A percentile compares a stretch with the other conserved stretches of the same genome.
phyloP scores from a whole-genome alignment of 2,797 vertebrate species.

The Petrocephalus sullivani region DNA sequence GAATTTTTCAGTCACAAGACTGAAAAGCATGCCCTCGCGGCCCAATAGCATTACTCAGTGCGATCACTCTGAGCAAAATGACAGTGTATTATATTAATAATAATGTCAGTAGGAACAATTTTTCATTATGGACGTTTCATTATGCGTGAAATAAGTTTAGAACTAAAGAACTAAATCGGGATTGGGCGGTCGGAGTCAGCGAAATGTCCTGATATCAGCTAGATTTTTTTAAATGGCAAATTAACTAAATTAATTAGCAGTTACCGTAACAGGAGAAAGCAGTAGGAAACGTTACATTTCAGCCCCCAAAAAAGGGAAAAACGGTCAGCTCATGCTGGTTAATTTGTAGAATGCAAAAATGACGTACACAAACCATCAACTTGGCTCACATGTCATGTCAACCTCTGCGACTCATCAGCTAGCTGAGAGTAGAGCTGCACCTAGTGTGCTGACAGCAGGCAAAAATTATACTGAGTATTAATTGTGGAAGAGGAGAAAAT shows the following conservation, averaged over 20 bases:
- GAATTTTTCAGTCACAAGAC: neutral
- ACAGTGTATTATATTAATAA: neutral
- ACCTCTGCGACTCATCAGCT: neutral
- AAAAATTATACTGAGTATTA: neutral
- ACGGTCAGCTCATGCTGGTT: conserved; percentile 3
- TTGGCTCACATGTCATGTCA: neutral
- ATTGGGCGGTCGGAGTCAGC: neutral
- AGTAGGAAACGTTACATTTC: conserved; percentile 1
- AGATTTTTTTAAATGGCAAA: neutral
- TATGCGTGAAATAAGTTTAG: neutral
- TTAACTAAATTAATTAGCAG: neutral
- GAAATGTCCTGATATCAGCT: neutral
- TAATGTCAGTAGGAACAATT: neutral
- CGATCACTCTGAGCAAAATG: neutral
- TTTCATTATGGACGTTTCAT: neutral
- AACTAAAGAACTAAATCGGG: neutral
- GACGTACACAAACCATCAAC: neutral
- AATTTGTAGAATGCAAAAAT: conserved; percentile 4
- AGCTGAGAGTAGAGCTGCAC: neutral
- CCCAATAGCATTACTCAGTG: neutral
- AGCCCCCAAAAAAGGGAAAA: neutral
- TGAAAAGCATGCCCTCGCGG: neutral
- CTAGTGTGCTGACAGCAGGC: neutral
- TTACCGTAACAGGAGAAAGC: neutral
- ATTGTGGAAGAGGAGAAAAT: neutral